A percentile compares a stretch with the other conserved stretches of the same genome.
phyloP scores from a whole-genome alignment of 2,888 invertebrate species.

The Zaprionus obscuricornis region DNA sequence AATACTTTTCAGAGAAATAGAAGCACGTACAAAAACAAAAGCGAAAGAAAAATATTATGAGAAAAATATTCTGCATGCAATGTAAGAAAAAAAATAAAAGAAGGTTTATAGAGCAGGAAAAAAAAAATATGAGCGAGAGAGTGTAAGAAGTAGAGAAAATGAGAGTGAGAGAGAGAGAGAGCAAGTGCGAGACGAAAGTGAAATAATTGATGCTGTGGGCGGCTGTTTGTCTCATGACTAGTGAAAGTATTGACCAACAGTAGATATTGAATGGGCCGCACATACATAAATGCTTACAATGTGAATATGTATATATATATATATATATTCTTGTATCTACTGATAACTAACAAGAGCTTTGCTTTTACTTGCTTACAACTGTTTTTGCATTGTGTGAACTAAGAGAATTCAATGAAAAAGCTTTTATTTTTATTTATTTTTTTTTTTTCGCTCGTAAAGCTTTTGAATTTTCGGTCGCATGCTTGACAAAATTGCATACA shows the following conservation, averaged over 20 bases:
- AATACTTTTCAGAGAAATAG: slow-evolving; percentile 12
- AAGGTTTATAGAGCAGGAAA: slow-evolving; percentile 60
- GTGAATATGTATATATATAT: not conserved
- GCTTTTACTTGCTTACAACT: too few relatives aligned
- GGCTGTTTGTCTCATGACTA: not conserved
- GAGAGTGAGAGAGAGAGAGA: not conserved
- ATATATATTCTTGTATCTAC: not conserved
- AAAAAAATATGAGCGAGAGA: slow-evolving; percentile 10
- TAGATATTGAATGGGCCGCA: slow-evolving; percentile 3
- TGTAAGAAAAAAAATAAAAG: too few relatives aligned
- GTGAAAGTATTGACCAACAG: slow-evolving; percentile 27
- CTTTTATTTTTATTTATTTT: too few relatives aligned
- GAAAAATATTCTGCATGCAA: slow-evolving; percentile 42
- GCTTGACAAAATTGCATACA: slow-evolving; percentile 46
- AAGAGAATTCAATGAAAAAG: too few relatives aligned
- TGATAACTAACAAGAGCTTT: too few relatives aligned
- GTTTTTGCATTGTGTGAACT: too few relatives aligned
- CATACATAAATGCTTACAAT: not conserved
- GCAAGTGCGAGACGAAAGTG: slow-evolving; percentile 48
- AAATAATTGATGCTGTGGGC: slow-evolving; percentile 38
- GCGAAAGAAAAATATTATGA: slow-evolving; percentile 47
- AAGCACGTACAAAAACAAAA: slow-evolving; percentile 20
- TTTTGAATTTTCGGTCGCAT: slow-evolving; percentile 27
- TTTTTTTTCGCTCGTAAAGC: too few relatives aligned
- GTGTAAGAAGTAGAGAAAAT: not conserved